A percentile compares a stretch with the other conserved stretches of the same genome.
phyloP scores from a whole-genome alignment of 23 tunicate genomes.

The Ascidia mentula region DNA sequence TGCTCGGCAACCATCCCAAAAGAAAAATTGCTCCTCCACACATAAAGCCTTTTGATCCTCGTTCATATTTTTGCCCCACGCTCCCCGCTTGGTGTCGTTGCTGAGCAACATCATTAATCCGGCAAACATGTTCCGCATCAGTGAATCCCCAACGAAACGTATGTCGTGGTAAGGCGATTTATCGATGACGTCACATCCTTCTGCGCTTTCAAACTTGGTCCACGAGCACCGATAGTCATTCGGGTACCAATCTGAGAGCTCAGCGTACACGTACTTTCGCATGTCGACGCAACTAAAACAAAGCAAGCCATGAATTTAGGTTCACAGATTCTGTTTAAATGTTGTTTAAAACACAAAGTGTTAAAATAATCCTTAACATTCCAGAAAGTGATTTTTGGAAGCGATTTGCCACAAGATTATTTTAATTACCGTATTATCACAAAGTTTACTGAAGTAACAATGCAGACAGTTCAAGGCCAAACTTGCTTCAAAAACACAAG shows the following conservation, averaged over 20 bases:
- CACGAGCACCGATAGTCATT: conserved; percentile 10
- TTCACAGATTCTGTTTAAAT: too few species aligned
- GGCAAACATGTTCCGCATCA: conserved; percentile 40
- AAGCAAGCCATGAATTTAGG: too few species aligned
- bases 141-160: conserved; percentile 52
- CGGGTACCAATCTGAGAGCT: conserved; percentile 19
- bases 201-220: not conserved
- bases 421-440: too few species aligned
- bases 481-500: too few species aligned
- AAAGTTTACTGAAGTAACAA: too few species aligned
- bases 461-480: too few species aligned
- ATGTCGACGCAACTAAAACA: conserved; percentile 23
- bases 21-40: conserved; percentile 8
- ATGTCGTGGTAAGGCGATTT: not conserved
- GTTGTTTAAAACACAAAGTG: too few species aligned
- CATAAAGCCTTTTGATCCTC: not conserved
- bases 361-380: too few species aligned
- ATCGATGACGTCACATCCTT: conserved; percentile 32
- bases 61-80: conserved; percentile 15
- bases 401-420: too few species aligned
- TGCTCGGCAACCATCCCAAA: conserved; percentile 22
- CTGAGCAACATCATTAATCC: conserved; percentile 20
- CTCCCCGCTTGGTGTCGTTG: conserved; percentile 26
- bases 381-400: too few species aligned
- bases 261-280: conserved; percentile 35